phyloP scores from a whole-genome alignment of 2,113 vertebrate genomes.

The Pituophis catenifer region DNA sequence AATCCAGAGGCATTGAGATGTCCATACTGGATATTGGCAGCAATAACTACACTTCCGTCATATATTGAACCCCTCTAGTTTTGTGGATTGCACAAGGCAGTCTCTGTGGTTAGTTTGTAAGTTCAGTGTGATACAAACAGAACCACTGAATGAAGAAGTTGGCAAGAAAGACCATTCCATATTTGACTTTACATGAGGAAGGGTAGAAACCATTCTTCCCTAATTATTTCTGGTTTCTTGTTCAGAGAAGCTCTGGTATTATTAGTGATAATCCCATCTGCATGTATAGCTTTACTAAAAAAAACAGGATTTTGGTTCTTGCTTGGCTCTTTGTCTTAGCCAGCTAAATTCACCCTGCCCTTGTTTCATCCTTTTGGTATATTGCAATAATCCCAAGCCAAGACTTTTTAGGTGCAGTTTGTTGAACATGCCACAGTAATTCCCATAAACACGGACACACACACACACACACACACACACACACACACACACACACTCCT shows the following conservation, averaged over 20 bases:
- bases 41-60: not conserved
- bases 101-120: not conserved
- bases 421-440: not conserved
- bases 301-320: not conserved
- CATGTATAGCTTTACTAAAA: not conserved
- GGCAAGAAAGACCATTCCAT: not conserved
- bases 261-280: not conserved
- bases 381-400: not conserved
- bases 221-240: not conserved
- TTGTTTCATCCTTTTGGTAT: not conserved
- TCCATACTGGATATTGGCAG: not conserved
- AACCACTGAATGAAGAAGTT: not conserved
- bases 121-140: not conserved
- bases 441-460: no score
- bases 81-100: not conserved
- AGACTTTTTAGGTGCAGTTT: not conserved
- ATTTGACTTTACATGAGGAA: not conserved
- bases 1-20: not conserved
- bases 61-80: not conserved
- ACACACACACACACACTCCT: not conserved
- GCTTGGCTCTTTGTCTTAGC: not conserved
- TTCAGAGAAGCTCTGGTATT: not conserved
- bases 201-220: not conserved
- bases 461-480: no score
- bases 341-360: not conserved